Evolutionary conservation across 2,113 vertebrate species (phyloP).

Genomic region (Sclerurus mexicanus): DNA sequence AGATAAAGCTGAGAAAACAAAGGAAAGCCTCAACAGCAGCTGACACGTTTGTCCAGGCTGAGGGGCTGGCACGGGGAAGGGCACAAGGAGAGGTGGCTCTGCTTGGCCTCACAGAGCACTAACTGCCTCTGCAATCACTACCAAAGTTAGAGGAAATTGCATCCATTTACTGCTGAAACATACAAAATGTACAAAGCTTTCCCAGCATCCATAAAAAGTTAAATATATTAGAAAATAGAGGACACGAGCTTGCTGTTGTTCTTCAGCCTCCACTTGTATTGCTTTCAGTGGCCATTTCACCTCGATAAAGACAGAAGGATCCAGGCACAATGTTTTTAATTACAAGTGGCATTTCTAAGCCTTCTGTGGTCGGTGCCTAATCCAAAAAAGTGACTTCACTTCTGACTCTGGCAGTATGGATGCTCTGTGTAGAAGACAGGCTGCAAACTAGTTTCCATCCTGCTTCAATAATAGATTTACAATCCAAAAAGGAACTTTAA

Average conservation of each 20-base stretch:
- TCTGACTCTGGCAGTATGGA: not conserved
- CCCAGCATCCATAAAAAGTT: constrained; percentile 29
- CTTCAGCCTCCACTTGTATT: not conserved
- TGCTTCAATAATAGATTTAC: constrained; percentile 38
- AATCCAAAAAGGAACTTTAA: constrained; percentile 59
- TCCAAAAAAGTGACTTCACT: constrained; percentile 54
- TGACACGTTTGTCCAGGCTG: not conserved
- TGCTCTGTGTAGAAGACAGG: not conserved
- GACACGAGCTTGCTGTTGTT: not conserved
- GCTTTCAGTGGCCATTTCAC: constrained; percentile 50
- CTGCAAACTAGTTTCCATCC: constrained; percentile 43
- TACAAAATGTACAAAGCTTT: not conserved
- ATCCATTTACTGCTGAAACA: not conserved
- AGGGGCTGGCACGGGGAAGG: not conserved
- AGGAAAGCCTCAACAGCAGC: not conserved
- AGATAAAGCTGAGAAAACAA: constrained; percentile 23
- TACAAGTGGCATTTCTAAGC: constrained; percentile 45
- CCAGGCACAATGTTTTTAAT: constrained; percentile 49
- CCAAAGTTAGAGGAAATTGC: constrained; percentile 51
- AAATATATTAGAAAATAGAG: not conserved
- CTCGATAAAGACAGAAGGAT: constrained; percentile 15
- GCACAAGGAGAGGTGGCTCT: not conserved
- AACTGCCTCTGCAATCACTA: not conserved
- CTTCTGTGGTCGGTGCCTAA: not conserved
- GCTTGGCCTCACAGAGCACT: constrained; percentile 6